Evolutionary conservation across 2,888 invertebrate genomes (phyloP), one percentile per base, ranked within the genome.

Genomic region (Macrophya alboannulata): DNA sequence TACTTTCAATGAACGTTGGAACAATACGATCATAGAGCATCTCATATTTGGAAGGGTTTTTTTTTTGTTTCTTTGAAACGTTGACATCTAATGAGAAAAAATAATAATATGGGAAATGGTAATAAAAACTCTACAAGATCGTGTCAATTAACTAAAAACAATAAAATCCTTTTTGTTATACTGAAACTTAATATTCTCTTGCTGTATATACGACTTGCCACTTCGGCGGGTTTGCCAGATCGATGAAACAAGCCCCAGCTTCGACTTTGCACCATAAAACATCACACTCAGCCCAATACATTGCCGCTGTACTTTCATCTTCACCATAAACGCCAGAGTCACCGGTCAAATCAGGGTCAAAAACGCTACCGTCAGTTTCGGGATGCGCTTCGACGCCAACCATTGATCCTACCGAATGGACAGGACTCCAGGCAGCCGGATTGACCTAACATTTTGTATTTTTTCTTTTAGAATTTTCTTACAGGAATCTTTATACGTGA

Each of bases 341-440:
- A 82, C 95, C 95, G 65, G 95, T 95, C 12, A 95, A 94, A 89
- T 96, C 97, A 5, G 96, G 95, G 94, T 97, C 97, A 93, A 97
- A 97, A 12, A 97, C 96, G 90, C 97, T 96, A 82, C 97, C 97
- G 92, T 97, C 97, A 87, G 97, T 97, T 92, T 97, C 97, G 4
- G 97, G 97, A 92, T 97, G 97, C n/a, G 97, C 97, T 94, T 98
- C 97, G 90, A 97, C 97, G 1, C 97, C 97, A 2, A 95, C 94
- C 93, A 97, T 96, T 40, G 97, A 97, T 12, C 98, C 98, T 10
- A 97, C 97, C 91, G 97, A 97, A 88, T 97, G 95, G n/a, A 97
- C 97, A 25, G 98, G 98, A 91, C 97, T 97, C 97, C 98, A 97
- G 45, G 97, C 97, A 90, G 97, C 95, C 31, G 97, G 97, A 94